phyloP scores from a whole-genome alignment of 2,888 invertebrate genomes.

The Azorinus chamasolen region DNA sequence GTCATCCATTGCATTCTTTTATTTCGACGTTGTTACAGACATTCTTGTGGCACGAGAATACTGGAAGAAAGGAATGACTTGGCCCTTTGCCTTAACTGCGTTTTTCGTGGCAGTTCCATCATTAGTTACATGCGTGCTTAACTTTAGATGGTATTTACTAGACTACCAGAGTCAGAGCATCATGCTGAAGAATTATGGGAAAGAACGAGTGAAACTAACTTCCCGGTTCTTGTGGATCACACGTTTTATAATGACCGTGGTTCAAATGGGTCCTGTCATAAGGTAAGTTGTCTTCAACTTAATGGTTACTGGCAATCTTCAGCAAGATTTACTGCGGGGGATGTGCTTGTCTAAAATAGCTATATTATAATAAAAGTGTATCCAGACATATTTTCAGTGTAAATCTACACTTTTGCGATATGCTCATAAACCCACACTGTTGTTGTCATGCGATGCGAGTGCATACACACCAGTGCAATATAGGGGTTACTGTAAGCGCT shows the following conservation, averaged over 20 bases:
- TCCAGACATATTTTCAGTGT: no score
- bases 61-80: constrained; percentile 52
- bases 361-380: no score
- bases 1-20: constrained; percentile 72
- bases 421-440: no score
- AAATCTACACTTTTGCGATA: no score
- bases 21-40: constrained; percentile 77
- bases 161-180: constrained; percentile 74
- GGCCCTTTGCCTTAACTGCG: constrained; percentile 73
- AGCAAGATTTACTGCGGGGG: no score
- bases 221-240: constrained; percentile 68
- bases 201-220: constrained; percentile 62
- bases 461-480: no score
- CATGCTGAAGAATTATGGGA: constrained; percentile 48
- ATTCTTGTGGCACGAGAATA: constrained; percentile 75
- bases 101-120: constrained; percentile 74
- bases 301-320: no score
- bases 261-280: constrained; percentile 79
- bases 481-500: no score
- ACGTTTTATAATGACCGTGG: constrained; percentile 74
- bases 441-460: no score
- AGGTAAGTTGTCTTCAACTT: constrained; percentile 64
- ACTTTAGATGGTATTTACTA: constrained; percentile 77
- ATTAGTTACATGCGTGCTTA: constrained; percentile 72
- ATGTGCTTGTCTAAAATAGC: no score